Evolutionary conservation across 2,888 invertebrate species (phyloP).

Genomic region (Hyposoter didymator): DNA sequence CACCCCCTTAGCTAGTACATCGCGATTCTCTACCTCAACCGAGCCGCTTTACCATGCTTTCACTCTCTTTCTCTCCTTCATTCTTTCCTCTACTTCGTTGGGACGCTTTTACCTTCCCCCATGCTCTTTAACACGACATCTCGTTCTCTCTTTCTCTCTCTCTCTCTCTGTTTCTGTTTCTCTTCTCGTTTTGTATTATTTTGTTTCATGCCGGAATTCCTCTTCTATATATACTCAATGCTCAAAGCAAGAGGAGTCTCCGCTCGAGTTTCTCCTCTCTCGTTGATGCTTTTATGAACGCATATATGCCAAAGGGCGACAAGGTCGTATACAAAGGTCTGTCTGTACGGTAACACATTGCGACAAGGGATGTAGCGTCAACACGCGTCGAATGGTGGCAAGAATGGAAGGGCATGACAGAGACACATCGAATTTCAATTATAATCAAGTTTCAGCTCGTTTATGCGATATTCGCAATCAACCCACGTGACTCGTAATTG

Average conservation of each 20-base stretch:
- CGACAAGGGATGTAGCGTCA: slow-evolving; percentile 1
- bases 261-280: slow-evolving; percentile 72
- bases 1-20: slow-evolving; percentile 77
- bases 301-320: slow-evolving; percentile 77
- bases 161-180: slow-evolving; percentile 68
- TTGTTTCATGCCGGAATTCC: slow-evolving; percentile 69
- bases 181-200: slow-evolving; percentile 68
- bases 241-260: slow-evolving; percentile 76
- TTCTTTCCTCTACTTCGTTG: slow-evolving; percentile 61
- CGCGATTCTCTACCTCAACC: slow-evolving; percentile 75
- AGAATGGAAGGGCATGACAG: background rate
- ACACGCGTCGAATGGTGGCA: background rate
- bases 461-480: background rate
- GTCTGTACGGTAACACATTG: slow-evolving; percentile 9
- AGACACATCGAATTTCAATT: background rate
- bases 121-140: slow-evolving; percentile 2
- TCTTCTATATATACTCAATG: slow-evolving; percentile 69
- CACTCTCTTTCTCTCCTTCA: slow-evolving; percentile 60
- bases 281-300: slow-evolving; percentile 77
- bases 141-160: slow-evolving; percentile 29
- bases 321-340: slow-evolving; percentile 57
- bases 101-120: slow-evolving; percentile 34
- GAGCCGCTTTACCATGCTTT: slow-evolving; percentile 67
- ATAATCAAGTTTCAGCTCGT: background rate
- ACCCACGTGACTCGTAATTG: background rate